These are phyloP conservation scores for Andrena cerasifolii DNA, from an alignment of 1,140 invertebrate species.

Conservation along the genomic window DNA sequence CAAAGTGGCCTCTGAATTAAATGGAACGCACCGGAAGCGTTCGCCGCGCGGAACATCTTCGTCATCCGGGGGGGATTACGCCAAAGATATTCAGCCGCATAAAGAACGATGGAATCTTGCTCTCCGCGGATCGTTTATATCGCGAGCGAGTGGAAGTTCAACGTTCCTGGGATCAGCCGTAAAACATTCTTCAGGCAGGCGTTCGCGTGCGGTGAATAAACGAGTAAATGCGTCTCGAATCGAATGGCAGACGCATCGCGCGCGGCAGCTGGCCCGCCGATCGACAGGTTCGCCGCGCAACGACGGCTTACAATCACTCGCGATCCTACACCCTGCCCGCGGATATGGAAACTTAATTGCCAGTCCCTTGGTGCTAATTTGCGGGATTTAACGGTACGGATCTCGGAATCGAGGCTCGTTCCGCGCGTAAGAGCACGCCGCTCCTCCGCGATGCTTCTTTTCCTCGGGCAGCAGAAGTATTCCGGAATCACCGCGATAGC, in stretches of 20 bases:
- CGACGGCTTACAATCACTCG: too few relatives aligned
- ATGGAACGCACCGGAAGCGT: constrained; percentile 31
- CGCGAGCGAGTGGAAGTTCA: neutral
- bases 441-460: constrained; percentile 27
- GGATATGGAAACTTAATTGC: too few relatives aligned
- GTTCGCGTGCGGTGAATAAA: too few relatives aligned
- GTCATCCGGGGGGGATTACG: constrained; percentile 15
- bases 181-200: too few relatives aligned
- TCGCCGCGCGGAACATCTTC: neutral
- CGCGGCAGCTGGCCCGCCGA: too few relatives aligned
- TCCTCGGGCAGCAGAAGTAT: constrained; percentile 11
- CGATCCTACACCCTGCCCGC: too few relatives aligned
- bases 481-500: constrained; percentile 42
- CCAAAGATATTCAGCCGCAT: constrained; percentile 24
- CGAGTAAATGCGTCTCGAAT: too few relatives aligned
- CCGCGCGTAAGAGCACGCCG: neutral
- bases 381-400: too few relatives aligned
- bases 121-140: neutral
- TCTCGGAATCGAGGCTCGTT: neutral
- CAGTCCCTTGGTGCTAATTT: too few relatives aligned
- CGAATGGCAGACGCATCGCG: too few relatives aligned
- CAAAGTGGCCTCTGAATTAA: constrained; percentile 51
- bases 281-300: too few relatives aligned
- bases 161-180: too few relatives aligned
- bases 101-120: neutral